Evolutionary conservation across 2,797 vertebrate genomes (phyloP), one percentile per base, ranked within the genome.

Genomic region (Cuculus canorus): DNA sequence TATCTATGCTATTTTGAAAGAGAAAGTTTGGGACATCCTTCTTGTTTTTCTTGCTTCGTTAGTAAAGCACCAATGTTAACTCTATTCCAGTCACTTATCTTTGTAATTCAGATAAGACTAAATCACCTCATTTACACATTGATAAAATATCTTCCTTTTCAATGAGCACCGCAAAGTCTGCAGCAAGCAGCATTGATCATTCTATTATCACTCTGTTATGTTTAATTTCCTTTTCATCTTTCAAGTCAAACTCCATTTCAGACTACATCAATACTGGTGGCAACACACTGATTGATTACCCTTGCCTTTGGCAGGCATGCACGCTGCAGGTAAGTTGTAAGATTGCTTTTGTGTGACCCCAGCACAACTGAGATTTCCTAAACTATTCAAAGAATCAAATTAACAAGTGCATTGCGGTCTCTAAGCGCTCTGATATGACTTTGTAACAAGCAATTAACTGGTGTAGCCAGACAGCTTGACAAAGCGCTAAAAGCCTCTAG

Each of bases 201-300:
- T 39, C 82, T 32, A 88, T 92, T 94, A 95, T 92, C 93, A 76
- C 79, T 81, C 79, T 76, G 76, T 81, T 91, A 76, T 13, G 70
- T 54, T 66, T 91, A 88, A 95, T 96, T 96, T 95, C 89, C 93
- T 88, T 79, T 81, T 93, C 91, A 90, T 94, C 82, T 82, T 93
- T 81, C 92, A 24, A 81, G 86, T 81, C 92, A 88, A 93, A 79
- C 72, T 72, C 86, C 86, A 59, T 93, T 72, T 32, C 76, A 72
- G 41, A 11, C 28, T 13, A n/a, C 82, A 96, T 94, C 82, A 69
- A 78, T 60, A 93, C 72, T 8, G 61, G 72, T 63, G 91, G 87
- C 43, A 83, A 30, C 59, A 23, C 17, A 11, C 65, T 72, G 92
- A 95, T 21, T 54, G 87, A 95, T 91, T 18, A 11, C 13, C 72